Evolutionary conservation across 1,140 invertebrate genomes (phyloP).

Genomic region (Brachystomella parvula): DNA sequence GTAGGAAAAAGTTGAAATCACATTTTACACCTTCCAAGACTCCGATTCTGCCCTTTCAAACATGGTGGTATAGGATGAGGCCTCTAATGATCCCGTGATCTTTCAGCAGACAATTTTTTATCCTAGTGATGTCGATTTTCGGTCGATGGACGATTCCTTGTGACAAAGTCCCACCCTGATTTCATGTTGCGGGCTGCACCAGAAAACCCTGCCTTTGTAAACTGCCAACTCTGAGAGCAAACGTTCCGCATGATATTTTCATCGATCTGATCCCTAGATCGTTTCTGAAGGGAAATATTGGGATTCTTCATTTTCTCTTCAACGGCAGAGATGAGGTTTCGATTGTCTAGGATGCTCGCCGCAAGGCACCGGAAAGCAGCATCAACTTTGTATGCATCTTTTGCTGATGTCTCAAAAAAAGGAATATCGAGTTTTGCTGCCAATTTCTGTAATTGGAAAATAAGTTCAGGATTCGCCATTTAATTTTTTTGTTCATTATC

Average conservation of each 20-base stretch:
- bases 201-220: slow-evolving; percentile 24
- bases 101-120: no score
- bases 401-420: slow-evolving; percentile 81
- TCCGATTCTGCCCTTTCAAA: no score
- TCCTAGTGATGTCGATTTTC: no score
- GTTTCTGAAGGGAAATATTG: slow-evolving; percentile 7
- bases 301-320: slow-evolving; percentile 25
- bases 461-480: neutral
- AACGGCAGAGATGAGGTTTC: slow-evolving; percentile 21
- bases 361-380: slow-evolving; percentile 60
- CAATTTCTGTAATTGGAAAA: slow-evolving; percentile 45
- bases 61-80: no score
- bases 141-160: neutral
- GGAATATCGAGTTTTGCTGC: slow-evolving; percentile 72
- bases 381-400: slow-evolving; percentile 69
- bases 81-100: no score
- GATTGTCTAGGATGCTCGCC: slow-evolving; percentile 40
- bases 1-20: no score
- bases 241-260: neutral
- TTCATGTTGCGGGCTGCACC: slow-evolving; percentile 21
- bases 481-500: neutral
- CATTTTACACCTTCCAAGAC: no score
- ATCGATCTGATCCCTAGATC: slow-evolving; percentile 16
- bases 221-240: slow-evolving; percentile 30
- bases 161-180: slow-evolving; percentile 29